A percentile compares a stretch with the other conserved stretches of the same genome.
Conservation (phyloP, 2,113 vertebrate species). For the Mastomys coucha region DNA sequence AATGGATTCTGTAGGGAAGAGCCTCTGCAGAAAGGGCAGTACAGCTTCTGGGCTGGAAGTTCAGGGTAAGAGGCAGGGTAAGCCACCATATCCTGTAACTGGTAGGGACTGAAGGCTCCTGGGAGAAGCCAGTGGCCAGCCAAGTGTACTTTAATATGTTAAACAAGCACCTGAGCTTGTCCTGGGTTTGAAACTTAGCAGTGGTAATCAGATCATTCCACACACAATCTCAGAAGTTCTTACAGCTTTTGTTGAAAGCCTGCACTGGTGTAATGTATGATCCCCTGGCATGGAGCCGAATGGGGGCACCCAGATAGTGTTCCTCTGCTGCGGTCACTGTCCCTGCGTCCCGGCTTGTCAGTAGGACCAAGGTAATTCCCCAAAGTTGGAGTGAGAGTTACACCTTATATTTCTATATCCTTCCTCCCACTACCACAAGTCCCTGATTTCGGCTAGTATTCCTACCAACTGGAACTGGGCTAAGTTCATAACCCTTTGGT, state of each 20-base stretch:
- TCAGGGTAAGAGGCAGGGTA: no score
- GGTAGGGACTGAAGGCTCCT: no score
- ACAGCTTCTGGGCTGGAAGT: no score
- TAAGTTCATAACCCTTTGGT: conserved; percentile 7
- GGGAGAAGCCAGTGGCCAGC: no score
- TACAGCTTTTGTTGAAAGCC: not conserved
- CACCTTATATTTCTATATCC: not conserved
- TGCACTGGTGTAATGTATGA: not conserved
- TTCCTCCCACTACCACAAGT: not conserved
- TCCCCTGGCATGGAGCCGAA: not conserved
- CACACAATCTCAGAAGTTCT: not conserved
- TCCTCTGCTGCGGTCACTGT: conserved; percentile 27
- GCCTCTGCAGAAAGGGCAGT: no score
- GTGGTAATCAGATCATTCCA: not conserved
- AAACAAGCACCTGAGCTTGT: no score
- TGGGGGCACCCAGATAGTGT: not conserved
- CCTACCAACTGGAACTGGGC: not conserved
- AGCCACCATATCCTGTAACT: no score
- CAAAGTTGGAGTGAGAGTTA: not conserved
- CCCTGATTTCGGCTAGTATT: not conserved
- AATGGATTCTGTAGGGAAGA: no score
- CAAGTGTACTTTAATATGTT: no score
- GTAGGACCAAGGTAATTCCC: not conserved
- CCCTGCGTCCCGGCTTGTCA: conserved; percentile 36
- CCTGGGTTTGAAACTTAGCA: no score